phyloP scores from a whole-genome alignment of 2,888 invertebrate species.

The Agriopis marginaria region DNA sequence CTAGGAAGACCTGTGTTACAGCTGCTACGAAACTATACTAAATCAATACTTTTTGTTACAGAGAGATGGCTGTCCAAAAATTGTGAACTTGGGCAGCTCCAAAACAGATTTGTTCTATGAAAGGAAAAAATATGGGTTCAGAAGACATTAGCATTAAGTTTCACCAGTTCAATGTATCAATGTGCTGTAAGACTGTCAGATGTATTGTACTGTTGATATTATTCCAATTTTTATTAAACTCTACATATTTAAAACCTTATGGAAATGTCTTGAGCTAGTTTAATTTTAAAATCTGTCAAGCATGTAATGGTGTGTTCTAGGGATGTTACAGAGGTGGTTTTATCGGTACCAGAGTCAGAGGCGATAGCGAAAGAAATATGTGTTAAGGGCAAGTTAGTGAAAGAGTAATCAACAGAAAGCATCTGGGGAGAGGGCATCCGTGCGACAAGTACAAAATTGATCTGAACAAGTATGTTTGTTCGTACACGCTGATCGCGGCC shows the following conservation, averaged over 20 bases:
- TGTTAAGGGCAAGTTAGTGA: no score
- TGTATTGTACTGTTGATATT: not conserved
- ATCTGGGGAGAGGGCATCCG: no score
- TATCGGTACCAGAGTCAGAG: no score
- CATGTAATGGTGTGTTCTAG: no score
- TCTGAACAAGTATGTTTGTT: no score
- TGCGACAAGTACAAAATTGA: no score
- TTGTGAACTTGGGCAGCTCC: conserved; percentile 99
- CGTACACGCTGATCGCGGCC: no score
- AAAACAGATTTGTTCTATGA: conserved; percentile 99
- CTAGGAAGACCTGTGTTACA: no score
- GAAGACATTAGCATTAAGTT: conserved; percentile 90
- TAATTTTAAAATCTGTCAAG: no score
- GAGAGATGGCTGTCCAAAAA: conserved; percentile 99
- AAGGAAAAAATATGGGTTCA: conserved; percentile 99
- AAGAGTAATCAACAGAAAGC: no score
- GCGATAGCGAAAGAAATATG: no score
- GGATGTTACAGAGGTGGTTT: no score
- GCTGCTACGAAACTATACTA: not conserved
- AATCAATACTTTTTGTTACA: conserved; percentile 66
- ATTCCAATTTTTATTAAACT: not conserved
- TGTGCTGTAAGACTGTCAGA: not conserved
- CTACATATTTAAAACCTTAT: not conserved
- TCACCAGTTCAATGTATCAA: conserved; percentile 35
- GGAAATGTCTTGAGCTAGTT: not conserved